Percentiles rank a stretch among this genome's conserved stretches.
Evolutionary conservation across 37 sponge, comb jelly and placozoan genomes (phyloP).

Genomic region (Petrosia ficiformis): DNA sequence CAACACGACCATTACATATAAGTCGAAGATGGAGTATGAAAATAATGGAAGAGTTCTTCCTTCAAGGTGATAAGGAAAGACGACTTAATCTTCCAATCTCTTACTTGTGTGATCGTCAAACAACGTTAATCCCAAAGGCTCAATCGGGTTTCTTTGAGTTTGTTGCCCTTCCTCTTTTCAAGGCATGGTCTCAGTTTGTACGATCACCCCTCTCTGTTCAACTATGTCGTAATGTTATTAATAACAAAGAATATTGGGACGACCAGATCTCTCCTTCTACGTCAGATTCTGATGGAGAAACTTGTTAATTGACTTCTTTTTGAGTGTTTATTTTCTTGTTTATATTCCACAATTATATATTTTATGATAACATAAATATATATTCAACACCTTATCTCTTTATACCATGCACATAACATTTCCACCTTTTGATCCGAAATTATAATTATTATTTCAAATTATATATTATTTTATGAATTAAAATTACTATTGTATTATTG

Average conservation of each 20-base stretch:
- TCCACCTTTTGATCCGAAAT: too few species aligned
- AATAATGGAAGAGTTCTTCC: conserved; percentile 84
- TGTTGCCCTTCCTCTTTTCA: conserved; percentile 60
- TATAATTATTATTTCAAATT: too few species aligned
- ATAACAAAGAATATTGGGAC: conserved; percentile 61
- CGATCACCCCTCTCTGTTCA: conserved; percentile 16
- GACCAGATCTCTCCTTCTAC: too few species aligned
- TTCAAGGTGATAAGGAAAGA: conserved; percentile 72
- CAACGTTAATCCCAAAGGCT: conserved; percentile 45
- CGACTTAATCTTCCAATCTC: conserved; percentile 60
- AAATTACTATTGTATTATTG: too few species aligned
- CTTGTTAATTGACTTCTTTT: too few species aligned
- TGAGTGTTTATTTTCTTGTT: too few species aligned
- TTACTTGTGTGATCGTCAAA: conserved; percentile 58
- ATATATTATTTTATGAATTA: too few species aligned
- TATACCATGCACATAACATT: too few species aligned
- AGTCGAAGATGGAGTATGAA: conserved; percentile 64
- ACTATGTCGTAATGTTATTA: conserved; percentile 44
- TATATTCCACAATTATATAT: too few species aligned
- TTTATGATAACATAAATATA: too few species aligned
- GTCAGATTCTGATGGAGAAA: too few species aligned
- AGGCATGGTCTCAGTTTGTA: conserved; percentile 54
- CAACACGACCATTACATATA: conserved; percentile 30
- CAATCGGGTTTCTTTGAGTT: conserved; percentile 73
- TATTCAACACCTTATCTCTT: too few species aligned